Percentiles rank a stretch among this genome's conserved stretches.
Conservation (phyloP, 1,140 invertebrate species). For the Zaprionus kolodkinae region DNA sequence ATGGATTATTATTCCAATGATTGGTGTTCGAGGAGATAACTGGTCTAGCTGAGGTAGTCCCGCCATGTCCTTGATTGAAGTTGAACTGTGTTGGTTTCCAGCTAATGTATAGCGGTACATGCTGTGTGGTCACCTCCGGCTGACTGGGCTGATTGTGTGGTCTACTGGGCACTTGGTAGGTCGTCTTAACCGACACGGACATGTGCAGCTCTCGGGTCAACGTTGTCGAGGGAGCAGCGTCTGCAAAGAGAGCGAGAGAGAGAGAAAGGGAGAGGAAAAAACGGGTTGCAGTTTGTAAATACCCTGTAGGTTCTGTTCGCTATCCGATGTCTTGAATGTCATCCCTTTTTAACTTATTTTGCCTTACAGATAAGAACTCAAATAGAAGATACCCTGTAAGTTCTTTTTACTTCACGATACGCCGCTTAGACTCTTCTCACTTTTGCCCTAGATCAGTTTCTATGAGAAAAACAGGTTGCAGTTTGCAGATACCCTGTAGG, state of each 20-base stretch:
- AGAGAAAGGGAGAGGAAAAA: background rate
- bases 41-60: background rate
- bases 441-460: too few species aligned
- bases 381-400: too few species aligned
- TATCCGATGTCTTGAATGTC: too few species aligned
- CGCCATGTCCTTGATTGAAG: background rate
- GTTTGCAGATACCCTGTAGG: background rate
- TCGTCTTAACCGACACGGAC: constrained; percentile 14
- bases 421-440: too few species aligned
- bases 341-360: too few species aligned
- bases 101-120: background rate
- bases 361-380: too few species aligned
- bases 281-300: background rate
- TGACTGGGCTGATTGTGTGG: background rate
- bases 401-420: too few species aligned
- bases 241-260: constrained; percentile 10
- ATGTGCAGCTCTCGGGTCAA: constrained; percentile 44
- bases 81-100: background rate
- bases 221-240: constrained; percentile 48
- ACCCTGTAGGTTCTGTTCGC: background rate
- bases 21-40: background rate
- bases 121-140: background rate
- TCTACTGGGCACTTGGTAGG: background rate
- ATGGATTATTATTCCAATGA: constrained; percentile 44
- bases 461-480: background rate